Conservation (phyloP, 53 echinoderm and acorn worm species). For the Zoroaster sp. region DNA sequence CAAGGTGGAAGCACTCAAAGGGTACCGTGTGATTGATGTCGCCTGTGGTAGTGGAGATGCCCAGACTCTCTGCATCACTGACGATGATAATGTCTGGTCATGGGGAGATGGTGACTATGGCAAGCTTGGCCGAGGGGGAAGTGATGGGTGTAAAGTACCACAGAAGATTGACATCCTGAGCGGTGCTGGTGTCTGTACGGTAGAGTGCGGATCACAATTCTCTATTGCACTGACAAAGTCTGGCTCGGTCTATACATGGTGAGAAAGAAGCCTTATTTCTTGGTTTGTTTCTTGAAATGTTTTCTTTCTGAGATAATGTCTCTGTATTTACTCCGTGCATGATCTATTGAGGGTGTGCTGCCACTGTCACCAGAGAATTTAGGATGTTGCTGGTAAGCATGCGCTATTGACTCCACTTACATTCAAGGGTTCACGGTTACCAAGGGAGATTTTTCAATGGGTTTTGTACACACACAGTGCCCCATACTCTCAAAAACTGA, state of each 20-base stretch:
- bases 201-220: conserved; percentile 98
- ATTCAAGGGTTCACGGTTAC: too few species aligned
- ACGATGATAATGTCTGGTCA: conserved; percentile 97
- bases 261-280: too few species aligned
- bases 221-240: conserved; percentile 92
- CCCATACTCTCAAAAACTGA: too few species aligned
- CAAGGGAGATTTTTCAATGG: too few species aligned
- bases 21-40: conserved; percentile 91
- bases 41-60: conserved; percentile 98
- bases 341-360: too few species aligned
- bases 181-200: conserved; percentile 88
- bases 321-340: too few species aligned
- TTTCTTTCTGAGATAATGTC: too few species aligned
- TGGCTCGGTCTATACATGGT: conserved; percentile 95
- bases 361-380: too few species aligned
- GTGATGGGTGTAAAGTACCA: conserved; percentile 94
- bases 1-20: conserved; percentile 86
- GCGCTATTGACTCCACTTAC: too few species aligned
- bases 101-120: conserved; percentile 99
- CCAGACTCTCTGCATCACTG: conserved; percentile 95
- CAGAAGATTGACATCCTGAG: conserved; percentile 90
- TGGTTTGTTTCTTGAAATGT: too few species aligned
- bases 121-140: conserved; percentile 95
- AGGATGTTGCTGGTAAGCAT: too few species aligned
- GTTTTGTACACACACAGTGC: too few species aligned